Evolutionary conservation across 2,888 invertebrate genomes (phyloP).

Genomic region (Strigamia transsilvanica): DNA sequence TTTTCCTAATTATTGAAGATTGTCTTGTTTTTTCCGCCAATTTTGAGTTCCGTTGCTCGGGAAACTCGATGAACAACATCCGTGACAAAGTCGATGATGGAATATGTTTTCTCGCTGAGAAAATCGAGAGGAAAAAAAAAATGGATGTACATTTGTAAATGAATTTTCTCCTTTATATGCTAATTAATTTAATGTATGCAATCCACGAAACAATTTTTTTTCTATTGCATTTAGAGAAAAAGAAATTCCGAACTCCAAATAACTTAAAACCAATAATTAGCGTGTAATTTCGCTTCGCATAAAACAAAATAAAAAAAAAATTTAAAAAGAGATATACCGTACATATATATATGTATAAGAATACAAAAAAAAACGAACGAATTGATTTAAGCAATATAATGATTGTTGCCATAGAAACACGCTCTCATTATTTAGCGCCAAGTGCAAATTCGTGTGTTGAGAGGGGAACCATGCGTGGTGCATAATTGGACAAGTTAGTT

Average conservation of each 20-base stretch:
- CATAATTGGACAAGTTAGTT: slow-evolving; percentile 40
- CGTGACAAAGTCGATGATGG: slow-evolving; percentile 1
- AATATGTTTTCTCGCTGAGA: neutral
- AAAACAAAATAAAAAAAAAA: slow-evolving; percentile 5
- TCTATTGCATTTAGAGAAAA: neutral
- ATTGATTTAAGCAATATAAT: slow-evolving; percentile 24
- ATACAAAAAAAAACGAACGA: neutral
- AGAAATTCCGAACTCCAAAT: neutral
- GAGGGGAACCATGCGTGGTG: slow-evolving; percentile 1
- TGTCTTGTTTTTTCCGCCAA: neutral
- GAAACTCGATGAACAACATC: neutral
- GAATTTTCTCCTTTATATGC: neutral
- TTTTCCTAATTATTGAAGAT: neutral
- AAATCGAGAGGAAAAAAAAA: neutral
- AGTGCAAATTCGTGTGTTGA: slow-evolving; percentile 32
- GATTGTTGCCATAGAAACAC: slow-evolving; percentile 26
- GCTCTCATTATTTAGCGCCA: slow-evolving; percentile 25
- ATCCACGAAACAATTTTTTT: neutral
- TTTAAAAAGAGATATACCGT: neutral
- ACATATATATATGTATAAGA: too few species aligned
- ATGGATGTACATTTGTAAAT: neutral
- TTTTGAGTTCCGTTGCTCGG: neutral
- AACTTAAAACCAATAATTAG: neutral
- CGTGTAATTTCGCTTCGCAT: neutral
- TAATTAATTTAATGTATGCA: slow-evolving; percentile 6